Percentiles rank a stretch among this genome's conserved stretches.
These are phyloP conservation scores for Thecophora atra DNA, from an alignment of 2,888 invertebrate genomes.

Conservation along the genomic window DNA sequence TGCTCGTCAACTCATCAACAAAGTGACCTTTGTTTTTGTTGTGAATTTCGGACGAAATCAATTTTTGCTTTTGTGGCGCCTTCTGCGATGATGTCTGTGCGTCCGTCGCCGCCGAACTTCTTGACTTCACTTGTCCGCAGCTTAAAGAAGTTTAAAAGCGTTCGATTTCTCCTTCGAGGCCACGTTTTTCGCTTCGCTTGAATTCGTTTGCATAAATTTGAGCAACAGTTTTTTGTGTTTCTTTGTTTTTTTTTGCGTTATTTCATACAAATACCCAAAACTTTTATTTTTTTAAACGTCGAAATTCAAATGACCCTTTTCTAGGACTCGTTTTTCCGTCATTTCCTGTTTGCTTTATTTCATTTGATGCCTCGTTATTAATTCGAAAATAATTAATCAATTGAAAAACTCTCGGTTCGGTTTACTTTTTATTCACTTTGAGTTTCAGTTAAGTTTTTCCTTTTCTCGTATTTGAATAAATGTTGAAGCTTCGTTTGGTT, in stretches of 20 bases:
- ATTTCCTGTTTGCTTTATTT: too few relatives aligned
- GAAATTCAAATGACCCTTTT: too few relatives aligned
- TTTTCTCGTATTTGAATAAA: too few relatives aligned
- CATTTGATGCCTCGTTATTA: too few relatives aligned
- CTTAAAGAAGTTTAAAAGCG: background rate
- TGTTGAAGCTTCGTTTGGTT: too few relatives aligned
- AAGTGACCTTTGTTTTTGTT: background rate
- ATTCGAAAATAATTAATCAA: too few relatives aligned
- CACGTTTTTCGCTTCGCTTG: background rate
- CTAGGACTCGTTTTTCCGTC: too few relatives aligned
- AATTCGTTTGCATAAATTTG: conserved; percentile 11
- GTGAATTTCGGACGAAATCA: conserved; percentile 7
- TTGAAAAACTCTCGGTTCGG: too few relatives aligned
- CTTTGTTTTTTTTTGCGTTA: background rate
- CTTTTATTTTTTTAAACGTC: conserved; percentile 10
- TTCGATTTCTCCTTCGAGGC: background rate
- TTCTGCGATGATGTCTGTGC: background rate
- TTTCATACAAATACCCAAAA: background rate
- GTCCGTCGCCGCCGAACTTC: background rate
- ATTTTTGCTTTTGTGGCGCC: conserved; percentile 22
- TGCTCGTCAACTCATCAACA: too few relatives aligned
- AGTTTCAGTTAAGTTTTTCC: too few relatives aligned
- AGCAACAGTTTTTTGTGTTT: background rate
- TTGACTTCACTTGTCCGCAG: conserved; percentile 2
- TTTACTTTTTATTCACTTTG: too few relatives aligned